A percentile compares a stretch with the other conserved stretches of the same genome.
These are phyloP conservation scores for Hippoglossus stenolepis DNA, from an alignment of 2,113 vertebrate species.

Conservation along the genomic window DNA sequence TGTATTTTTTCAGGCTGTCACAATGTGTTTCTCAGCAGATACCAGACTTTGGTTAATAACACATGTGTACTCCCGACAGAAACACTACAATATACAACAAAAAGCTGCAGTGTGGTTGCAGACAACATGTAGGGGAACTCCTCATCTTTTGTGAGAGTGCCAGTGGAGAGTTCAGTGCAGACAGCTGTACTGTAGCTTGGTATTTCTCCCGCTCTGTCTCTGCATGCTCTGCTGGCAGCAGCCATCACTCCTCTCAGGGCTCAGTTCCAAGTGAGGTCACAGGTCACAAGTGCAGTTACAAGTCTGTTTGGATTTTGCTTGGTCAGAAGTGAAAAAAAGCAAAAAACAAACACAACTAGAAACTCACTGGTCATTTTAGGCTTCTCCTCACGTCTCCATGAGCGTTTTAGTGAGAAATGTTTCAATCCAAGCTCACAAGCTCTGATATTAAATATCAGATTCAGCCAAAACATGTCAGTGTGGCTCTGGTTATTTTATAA, in stretches of 20 bases:
- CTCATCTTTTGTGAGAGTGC: not conserved
- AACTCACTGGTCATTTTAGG: not conserved
- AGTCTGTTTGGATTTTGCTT: conserved; percentile 5
- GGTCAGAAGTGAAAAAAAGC: conserved; percentile 8
- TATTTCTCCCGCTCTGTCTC: conserved; percentile 13
- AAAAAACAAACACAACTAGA: not conserved
- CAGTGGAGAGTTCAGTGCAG: not conserved
- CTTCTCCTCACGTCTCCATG: too few species aligned
- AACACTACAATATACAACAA: not conserved
- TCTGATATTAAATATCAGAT: conserved; percentile 13
- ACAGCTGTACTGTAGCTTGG: not conserved
- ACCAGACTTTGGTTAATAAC: not conserved
- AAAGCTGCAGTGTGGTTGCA: not conserved
- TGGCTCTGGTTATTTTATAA: too few species aligned
- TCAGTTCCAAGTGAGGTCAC: conserved; percentile 8
- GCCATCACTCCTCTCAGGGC: not conserved
- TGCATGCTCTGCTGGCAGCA: conserved; percentile 15
- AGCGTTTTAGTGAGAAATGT: too few species aligned
- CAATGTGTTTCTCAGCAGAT: not conserved
- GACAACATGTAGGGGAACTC: conserved; percentile 35
- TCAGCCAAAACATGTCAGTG: not conserved
- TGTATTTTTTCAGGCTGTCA: not conserved
- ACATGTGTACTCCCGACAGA: not conserved
- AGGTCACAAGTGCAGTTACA: conserved; percentile 10
- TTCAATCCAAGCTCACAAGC: not conserved